Evolutionary conservation across 2,888 invertebrate species (phyloP).

Genomic region (Pristionchus exspectatus): DNA sequence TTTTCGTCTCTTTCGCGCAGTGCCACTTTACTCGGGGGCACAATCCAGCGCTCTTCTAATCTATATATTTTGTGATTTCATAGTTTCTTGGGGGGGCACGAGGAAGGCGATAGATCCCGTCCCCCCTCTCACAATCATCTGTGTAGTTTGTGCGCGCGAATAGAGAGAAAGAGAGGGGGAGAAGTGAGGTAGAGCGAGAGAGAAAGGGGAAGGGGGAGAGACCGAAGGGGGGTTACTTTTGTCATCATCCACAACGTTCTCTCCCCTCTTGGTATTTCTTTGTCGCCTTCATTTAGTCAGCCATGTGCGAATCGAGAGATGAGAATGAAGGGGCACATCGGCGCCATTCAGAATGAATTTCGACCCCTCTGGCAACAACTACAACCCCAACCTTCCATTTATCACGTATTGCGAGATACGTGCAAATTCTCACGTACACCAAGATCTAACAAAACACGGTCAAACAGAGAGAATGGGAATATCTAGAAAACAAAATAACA

Average conservation of each 20-base stretch:
- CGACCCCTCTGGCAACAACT: neutral
- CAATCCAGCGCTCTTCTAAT: neutral
- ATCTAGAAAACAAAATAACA: neutral
- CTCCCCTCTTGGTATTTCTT: neutral
- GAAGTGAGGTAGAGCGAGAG: neutral
- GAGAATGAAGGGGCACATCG: neutral
- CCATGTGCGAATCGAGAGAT: neutral
- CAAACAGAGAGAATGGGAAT: neutral
- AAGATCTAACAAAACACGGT: neutral
- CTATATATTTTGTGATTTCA: conserved; percentile 27
- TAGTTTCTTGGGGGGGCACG: neutral
- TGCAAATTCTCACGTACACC: neutral
- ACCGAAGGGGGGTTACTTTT: conserved; percentile 17
- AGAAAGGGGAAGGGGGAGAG: neutral
- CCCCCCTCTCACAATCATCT: conserved; percentile 38
- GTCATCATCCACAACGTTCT: conserved; percentile 44
- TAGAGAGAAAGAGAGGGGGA: neutral
- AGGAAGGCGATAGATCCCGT: neutral
- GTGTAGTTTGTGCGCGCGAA: conserved; percentile 36
- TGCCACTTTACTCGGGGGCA: neutral
- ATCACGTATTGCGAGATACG: neutral
- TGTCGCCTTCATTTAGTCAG: neutral
- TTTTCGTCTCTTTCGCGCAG: neutral
- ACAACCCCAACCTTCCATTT: neutral
- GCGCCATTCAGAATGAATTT: neutral